Percentiles rank a stretch among this genome's conserved stretches.
These are phyloP conservation scores for Portunus trituberculatus DNA, from an alignment of 1,140 invertebrate species.

Conservation along the genomic window DNA sequence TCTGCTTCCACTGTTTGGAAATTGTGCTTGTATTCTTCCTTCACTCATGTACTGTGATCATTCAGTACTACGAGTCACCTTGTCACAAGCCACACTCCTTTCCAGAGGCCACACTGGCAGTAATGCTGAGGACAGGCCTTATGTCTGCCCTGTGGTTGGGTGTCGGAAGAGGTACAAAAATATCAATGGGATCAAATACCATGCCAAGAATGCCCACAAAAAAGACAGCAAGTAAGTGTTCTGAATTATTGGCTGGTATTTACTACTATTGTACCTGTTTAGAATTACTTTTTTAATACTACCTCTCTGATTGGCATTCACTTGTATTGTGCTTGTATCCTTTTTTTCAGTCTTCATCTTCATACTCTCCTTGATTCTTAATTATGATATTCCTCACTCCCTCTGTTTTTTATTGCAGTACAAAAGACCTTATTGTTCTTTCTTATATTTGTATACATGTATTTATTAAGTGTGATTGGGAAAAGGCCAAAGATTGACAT, in stretches of 20 bases:
- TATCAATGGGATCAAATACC: constrained; percentile 93
- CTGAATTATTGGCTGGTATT: not conserved
- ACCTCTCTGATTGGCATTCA: no score
- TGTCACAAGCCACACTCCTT: not conserved
- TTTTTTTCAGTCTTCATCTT: no score
- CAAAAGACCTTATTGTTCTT: no score
- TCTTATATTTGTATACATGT: no score
- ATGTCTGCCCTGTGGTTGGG: constrained; percentile 90
- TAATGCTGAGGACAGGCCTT: constrained; percentile 85
- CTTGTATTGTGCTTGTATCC: no score
- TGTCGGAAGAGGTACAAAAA: constrained; percentile 93
- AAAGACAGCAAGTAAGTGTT: constrained; percentile 88
- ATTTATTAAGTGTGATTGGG: no score
- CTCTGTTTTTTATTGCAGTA: no score
- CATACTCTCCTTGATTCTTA: no score
- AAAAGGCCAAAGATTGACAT: not conserved
- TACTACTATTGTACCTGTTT: no score
- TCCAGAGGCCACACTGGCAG: constrained; percentile 66
- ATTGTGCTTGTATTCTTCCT: not conserved
- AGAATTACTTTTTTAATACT: no score
- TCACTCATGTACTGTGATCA: not conserved
- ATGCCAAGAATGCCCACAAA: constrained; percentile 91
- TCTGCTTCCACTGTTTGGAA: not conserved
- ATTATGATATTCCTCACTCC: no score
- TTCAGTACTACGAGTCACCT: not conserved